Evolutionary conservation across 1,140 invertebrate genomes (phyloP).

Genomic region (Papilio polyxenes): DNA sequence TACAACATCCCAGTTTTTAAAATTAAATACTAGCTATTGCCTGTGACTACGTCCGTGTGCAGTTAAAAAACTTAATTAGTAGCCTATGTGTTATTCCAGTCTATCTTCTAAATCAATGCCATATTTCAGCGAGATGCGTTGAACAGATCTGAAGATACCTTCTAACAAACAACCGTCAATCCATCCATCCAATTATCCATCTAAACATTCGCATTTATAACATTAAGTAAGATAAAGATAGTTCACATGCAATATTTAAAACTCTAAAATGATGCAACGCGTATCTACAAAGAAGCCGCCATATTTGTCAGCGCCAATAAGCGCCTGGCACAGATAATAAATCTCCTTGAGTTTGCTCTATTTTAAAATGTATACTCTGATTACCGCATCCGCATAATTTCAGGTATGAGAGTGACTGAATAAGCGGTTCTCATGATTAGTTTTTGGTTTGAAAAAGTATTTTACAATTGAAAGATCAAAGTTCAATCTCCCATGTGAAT

Average conservation of each 20-base stretch:
- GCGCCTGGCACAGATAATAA: constrained; percentile 16
- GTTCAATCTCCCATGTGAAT: constrained; percentile 2
- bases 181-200: no score
- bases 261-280: constrained; percentile 15
- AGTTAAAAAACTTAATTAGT: background rate
- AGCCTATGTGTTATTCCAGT: no score
- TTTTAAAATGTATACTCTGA: constrained; percentile 42
- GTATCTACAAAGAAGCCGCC: constrained; percentile 41
- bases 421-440: constrained; percentile 16
- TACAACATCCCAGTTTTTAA: background rate
- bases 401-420: constrained; percentile 16
- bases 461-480: constrained; percentile 11
- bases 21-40: background rate
- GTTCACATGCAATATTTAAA: constrained; percentile 1
- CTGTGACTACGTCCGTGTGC: no score
- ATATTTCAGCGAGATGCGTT: no score
- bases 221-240: background rate
- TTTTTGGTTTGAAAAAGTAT: constrained; percentile 16
- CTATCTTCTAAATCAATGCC: background rate
- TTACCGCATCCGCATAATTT: constrained; percentile 40
- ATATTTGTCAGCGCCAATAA: constrained; percentile 29
- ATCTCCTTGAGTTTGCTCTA: constrained; percentile 33
- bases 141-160: no score
- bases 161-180: no score
- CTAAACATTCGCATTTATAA: background rate